Evolutionary conservation across 2,797 vertebrate genomes (phyloP).

Genomic region (Clarias pachynema): DNA sequence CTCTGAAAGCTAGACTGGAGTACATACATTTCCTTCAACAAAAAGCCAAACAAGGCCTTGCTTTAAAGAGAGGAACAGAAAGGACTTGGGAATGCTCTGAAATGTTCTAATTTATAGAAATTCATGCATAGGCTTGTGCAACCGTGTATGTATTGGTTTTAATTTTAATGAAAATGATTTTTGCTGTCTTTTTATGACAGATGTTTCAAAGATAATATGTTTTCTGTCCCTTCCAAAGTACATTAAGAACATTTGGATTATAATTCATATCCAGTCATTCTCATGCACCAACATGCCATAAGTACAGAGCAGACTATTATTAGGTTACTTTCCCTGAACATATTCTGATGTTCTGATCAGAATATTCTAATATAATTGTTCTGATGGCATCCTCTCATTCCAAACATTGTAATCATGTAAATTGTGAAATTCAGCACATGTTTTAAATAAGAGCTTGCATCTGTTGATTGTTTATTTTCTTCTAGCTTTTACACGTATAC

Average conservation of each 20-base stretch:
- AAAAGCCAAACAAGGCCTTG: conserved; percentile 26
- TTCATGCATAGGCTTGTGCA: neutral
- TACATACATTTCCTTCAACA: conserved; percentile 36
- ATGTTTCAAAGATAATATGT: conserved; percentile 21
- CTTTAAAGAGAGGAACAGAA: conserved; percentile 39
- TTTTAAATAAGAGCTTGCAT: neutral
- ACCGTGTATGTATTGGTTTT: conserved; percentile 27
- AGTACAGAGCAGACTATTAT: neutral
- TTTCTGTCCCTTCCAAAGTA: conserved; percentile 7
- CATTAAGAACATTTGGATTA: conserved; percentile 20
- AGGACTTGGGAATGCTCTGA: conserved; percentile 35
- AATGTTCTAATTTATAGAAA: conserved; percentile 38
- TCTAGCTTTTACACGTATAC: neutral
- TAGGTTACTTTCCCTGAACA: neutral
- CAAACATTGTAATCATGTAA: neutral
- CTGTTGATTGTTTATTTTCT: neutral
- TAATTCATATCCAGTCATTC: conserved; percentile 6
- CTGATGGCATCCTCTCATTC: neutral
- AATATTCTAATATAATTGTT: neutral
- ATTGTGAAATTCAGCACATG: neutral
- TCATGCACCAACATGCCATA: neutral
- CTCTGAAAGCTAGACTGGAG: conserved; percentile 21
- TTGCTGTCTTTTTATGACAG: neutral
- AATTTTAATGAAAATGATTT: conserved; percentile 3
- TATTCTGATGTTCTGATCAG: neutral